Evolutionary conservation across 2,888 invertebrate genomes (phyloP).

Genomic region (Eupsilia transversa): DNA sequence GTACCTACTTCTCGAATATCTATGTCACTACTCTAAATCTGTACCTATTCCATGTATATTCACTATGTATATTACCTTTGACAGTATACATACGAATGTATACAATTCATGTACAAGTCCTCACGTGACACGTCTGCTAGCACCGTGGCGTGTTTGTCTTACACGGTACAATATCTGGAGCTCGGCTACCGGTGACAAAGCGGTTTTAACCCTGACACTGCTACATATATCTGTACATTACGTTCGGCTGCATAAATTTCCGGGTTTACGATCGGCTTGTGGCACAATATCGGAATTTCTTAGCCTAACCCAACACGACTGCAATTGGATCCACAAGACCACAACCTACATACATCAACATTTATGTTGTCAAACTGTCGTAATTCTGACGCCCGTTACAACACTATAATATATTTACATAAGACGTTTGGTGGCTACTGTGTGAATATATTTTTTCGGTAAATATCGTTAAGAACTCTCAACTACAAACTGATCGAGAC

Average conservation of each 20-base stretch:
- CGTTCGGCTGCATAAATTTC: constrained; percentile 41
- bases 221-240: constrained; percentile 30
- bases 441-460: background rate
- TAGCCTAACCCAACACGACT: background rate
- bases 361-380: background rate
- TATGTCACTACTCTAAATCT: constrained; percentile 15
- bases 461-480: background rate
- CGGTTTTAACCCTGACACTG: constrained; percentile 31
- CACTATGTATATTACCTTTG: constrained; percentile 14
- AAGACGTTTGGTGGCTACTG: background rate
- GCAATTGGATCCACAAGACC: background rate
- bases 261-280: constrained; percentile 43
- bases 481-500: background rate
- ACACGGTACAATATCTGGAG: constrained; percentile 29
- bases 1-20: background rate
- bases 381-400: background rate
- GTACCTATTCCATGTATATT: constrained; percentile 2
- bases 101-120: constrained; percentile 29
- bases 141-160: constrained; percentile 36
- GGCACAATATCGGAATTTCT: constrained; percentile 21
- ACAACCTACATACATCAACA: background rate
- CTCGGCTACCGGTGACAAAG: constrained; percentile 31
- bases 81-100: constrained; percentile 2
- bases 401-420: background rate
- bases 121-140: constrained; percentile 35